Evolutionary conservation across 2,113 vertebrate species (phyloP), one percentile per base, ranked within the genome.

Genomic region (Gavialis gangeticus): DNA sequence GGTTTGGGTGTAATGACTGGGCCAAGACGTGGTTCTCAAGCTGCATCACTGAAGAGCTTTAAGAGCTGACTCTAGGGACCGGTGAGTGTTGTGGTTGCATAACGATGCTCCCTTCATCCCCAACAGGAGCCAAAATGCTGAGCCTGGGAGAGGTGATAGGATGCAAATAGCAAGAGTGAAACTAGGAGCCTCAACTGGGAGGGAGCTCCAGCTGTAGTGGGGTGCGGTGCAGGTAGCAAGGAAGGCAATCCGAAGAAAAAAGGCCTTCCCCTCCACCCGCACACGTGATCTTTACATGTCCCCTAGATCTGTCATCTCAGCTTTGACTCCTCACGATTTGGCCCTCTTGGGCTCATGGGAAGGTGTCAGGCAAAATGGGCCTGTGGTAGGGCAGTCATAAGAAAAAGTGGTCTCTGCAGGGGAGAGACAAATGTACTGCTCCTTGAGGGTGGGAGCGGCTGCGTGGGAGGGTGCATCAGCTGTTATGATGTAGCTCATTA

Each of bases 301-400:
- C 4, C 34, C 1, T 1, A 16, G 73, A 63, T 37, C 58, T 11
- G 12, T 82, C 71, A 9, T 15, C 4, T 84, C 34, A 27, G 82
- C 11, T 21, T 67, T 88, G 75, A 30, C 37, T 87, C 25, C 59
- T 13, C 77, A 54, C 34, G 46, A 22, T 59, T 75, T 37, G 16
- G 57, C 60, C 56, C 25, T 0, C 0, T 10, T 82, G n/a, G 58
- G 15, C 25, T 77, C 0, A 0, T 16, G 67, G 46, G 55, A 17
- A 2, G 1, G 4, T 63, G 3, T 54, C 2, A 1, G 5, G 21
- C n/a, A 76, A 19, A 76, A 63, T 3, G 19, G 17, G 46, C 46
- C 46, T 46, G 46, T 67, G 63, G 46, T 30, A 58, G 16, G 16
- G 25, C 71, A 18, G 11, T 19, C 27, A 15, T 58, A 77, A 28